phyloP scores from a whole-genome alignment of 2,888 invertebrate species.

The Morpho helenor region DNA sequence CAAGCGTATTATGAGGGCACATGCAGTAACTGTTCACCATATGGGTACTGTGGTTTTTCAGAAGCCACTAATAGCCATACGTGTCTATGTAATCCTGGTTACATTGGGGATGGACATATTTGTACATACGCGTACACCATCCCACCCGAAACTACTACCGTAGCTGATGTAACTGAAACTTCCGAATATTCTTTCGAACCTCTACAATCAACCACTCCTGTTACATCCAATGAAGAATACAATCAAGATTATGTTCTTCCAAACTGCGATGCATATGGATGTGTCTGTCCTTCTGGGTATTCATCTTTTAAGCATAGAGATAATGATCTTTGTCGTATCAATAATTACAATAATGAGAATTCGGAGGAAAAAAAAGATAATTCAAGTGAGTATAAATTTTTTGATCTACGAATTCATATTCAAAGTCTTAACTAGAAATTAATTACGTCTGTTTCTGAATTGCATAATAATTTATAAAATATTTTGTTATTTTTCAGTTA shows the following conservation, averaged over 20 bases:
- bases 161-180: conserved; percentile 28
- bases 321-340: conserved; percentile 54
- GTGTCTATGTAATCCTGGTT: conserved; percentile 84
- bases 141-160: conserved; percentile 21
- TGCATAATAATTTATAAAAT: background rate
- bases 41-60: conserved; percentile 46
- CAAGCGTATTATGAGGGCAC: conserved; percentile 30
- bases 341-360: conserved; percentile 30
- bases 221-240: conserved; percentile 48
- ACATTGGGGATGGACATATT: conserved; percentile 83
- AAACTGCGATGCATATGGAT: conserved; percentile 46
- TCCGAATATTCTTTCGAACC: conserved; percentile 19
- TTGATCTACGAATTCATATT: no score
- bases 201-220: conserved; percentile 28
- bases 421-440: no score
- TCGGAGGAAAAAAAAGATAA: conserved; percentile 29
- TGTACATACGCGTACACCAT: conserved; percentile 27
- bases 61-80: conserved; percentile 39
- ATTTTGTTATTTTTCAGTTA: conserved; percentile 71
- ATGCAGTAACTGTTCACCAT: conserved; percentile 52
- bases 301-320: conserved; percentile 48
- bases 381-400: conserved; percentile 41
- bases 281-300: conserved; percentile 59
- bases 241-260: conserved; percentile 57
- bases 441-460: no score